Base-by-base conservation (phyloP, 1,140 invertebrate species). In the Cyphomyrmex costatus region DNA sequence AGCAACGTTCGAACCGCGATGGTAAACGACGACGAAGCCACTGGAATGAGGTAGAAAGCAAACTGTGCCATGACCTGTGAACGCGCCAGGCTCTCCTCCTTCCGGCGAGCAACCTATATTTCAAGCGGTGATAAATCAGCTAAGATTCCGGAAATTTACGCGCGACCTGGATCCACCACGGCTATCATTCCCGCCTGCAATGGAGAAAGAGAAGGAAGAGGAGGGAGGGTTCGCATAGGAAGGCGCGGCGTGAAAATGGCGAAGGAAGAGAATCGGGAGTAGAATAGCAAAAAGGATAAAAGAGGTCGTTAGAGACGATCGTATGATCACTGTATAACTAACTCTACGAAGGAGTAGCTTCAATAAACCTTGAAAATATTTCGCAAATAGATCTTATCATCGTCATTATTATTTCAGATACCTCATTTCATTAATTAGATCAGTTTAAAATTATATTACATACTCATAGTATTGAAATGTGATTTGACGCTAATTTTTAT, bases 91-190 rank as follows among this genome's bases (percentile, higher is more conserved):
- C 86, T 89, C 61, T 88, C 56, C 82, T 90, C 89, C 85, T 82
- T 61, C 79, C 76, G 46, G 33, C 60, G 49, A 58, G 86, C 87
- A 92, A 91, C 86, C 91, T 92, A 92, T 92, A 92, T 92, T 89
- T 92, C 88, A 91, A 63, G 60, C 73, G 84, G 78, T 85, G 61
- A 92, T 92, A 92, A 92, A 92, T 92, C 91, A 92, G 87, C 87
- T 87, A 92, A 89, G 91, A 91, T 91, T 92, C 86, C 82, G 88
- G 89, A 91, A 92, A 92, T 92, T 92, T 91, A 92, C 91, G 88
- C 89, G 87, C 87, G 88, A 92, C 88, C 90, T 83, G 85, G 80
- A 92, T 91, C 70, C 80, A 36, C 70, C 56, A 61, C 16, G 79
- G 77, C 88, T 85, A 91, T 90, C 88, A 83, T 90, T 86, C 53